Evolutionary conservation across 2,113 vertebrate species (phyloP), one percentile per base, ranked within the genome.

Genomic region (Leuciscus idus): DNA sequence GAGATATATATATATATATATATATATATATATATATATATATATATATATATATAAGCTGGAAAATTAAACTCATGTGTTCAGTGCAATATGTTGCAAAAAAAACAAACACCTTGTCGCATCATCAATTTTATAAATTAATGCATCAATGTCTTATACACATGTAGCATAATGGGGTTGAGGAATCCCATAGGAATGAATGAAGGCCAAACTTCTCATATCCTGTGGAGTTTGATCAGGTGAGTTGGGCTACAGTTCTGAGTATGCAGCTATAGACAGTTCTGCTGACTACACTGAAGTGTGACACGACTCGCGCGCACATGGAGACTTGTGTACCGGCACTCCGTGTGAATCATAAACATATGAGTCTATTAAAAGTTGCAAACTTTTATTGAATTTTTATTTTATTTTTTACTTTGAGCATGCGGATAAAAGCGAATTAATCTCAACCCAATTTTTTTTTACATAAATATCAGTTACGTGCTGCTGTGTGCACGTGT

Each of bases 221-320:
- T 21, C 19, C 30, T 39, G 11, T 19, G 64, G 17, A 36, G 33
- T 39, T 12, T 48, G 72, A 19, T 70, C 10, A 12, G 72, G 10
- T 21, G 23, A 74, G 39, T 15, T 13, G 3, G 23, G 2, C 5
- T 3, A n/a, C 43, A 75, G 12, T 75, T 50, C 73, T 48, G 43
- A 48, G 73, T 50, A 75, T 57, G 17, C 46, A 70, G 28, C 80
- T 82, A 66, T 52, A 36, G 62, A 82, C 15, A 48, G 80, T 82
- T 83, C 62, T 83, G 62, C 81, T 82, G 43, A 82, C 62, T 48
- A 21, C 61, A 66, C 39, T 81, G 6, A 48, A 64, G 59, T 66
- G 33, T 81, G 78, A 81, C 78, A 36, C 36, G n/a, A n/a, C 50
- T 79, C 4, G 2, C 59, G 52, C 8, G 13, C 80, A 70, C 64